Conservation (phyloP, 2,113 vertebrate genomes). For the western clawed frog (Xenopus tropicalis) region UCB_Xtro_10.0 CM004448.2:86344501-86345000, state of each 20-base stretch:
- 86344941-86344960: conserved; percentile 10
- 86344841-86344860: conserved; percentile 58
- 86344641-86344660: too few species aligned
- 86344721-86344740: conserved; percentile 69
- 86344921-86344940: background rate
- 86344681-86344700: too few species aligned
- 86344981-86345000: conserved; percentile 9
- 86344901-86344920: conserved; percentile 6
- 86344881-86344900: conserved; percentile 52
- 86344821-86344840: conserved; percentile 58
- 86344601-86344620: too few species aligned
- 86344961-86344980: conserved; percentile 9
- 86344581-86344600: too few species aligned
- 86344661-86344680: too few species aligned
- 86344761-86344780: conserved; percentile 57
- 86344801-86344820: conserved; percentile 56
- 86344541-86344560: too few species aligned
- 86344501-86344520: too few species aligned
- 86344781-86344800: conserved; percentile 73
- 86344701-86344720: conserved; percentile 49
- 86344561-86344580: too few species aligned
- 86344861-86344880: conserved; percentile 53
- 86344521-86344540: too few species aligned
- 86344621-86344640: too few species aligned
- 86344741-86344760: conserved; percentile 55